Evolutionary conservation across 1,140 invertebrate genomes (phyloP), one percentile per base, ranked within the genome.

Genomic region (Calliphora vicina): DNA sequence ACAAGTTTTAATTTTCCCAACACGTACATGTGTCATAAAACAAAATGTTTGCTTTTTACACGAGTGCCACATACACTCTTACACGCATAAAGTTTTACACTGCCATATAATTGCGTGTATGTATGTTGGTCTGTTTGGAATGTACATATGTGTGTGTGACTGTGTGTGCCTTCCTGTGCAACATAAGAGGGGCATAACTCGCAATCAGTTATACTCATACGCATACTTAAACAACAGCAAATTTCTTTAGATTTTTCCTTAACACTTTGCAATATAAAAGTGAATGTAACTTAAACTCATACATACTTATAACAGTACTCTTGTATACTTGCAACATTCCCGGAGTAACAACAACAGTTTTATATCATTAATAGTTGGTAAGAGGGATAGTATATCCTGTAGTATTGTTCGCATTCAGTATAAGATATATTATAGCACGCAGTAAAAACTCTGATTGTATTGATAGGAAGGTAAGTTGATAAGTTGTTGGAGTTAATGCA

Each of bases 1-100:
- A 76, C 73, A 76, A 76, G 73, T 35, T 76, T 76, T 76, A 76
- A 76, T 76, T 76, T 76, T 76, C 73, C 27, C 73, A 76, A 76
- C 73, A 76, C 73, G 73, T 76, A 76, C 27, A 29, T 76, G 73
- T 76, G 73, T 76, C 73, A 76, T 76, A 76, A 76, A 76, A 76
- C 73, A 76, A 76, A 76, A 76, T 76, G 73, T 76, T 76, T 35
- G 73, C 73, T 20, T 76, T 73, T 35, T 76, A 76, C 27, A 29
- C 25, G 13, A 73, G 25, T 27, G 71, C 25, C 23, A 73, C 23
- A 25, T 29, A 27, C 23, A 27, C 35, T 35, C 35, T 8, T 27
- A 73, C 71, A 73, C 23, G 3, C 13, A n/a, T 57, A 15, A 35
- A 35, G 35, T 6, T 35, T 35, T 35, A 35, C 35, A 35, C 35